phyloP scores from a whole-genome alignment of 2,797 vertebrate genomes.

The Enteromius thamalakanensis region DNA sequence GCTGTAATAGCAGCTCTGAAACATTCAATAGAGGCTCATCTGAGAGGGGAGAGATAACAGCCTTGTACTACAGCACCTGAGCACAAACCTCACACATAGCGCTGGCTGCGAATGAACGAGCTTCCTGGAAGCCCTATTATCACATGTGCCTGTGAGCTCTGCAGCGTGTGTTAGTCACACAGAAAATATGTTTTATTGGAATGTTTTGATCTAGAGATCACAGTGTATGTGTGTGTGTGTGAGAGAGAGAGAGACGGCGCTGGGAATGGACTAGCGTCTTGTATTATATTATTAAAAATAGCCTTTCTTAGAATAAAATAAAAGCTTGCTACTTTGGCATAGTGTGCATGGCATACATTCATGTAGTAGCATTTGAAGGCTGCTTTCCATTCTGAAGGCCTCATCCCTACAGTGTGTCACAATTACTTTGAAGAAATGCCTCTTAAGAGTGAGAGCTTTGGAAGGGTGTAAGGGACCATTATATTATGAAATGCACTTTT shows the following conservation, averaged over 20 bases:
- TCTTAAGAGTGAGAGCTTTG: not conserved
- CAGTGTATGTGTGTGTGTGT: not conserved
- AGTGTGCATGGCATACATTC: not conserved
- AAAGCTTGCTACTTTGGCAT: not conserved
- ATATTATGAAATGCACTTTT: not conserved
- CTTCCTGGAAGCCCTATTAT: slow-evolving; percentile 54
- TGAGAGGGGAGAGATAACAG: slow-evolving; percentile 47
- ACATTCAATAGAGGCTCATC: slow-evolving; percentile 60
- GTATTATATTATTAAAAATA: not conserved
- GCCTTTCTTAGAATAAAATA: not conserved
- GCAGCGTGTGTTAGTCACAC: slow-evolving; percentile 40
- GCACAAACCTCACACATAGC: slow-evolving; percentile 55
- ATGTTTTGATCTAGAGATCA: slow-evolving; percentile 32
- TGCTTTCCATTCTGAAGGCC: not conserved
- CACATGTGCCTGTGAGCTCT: slow-evolving; percentile 36
- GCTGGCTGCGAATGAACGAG: slow-evolving; percentile 31
- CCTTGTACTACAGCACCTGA: slow-evolving; percentile 51
- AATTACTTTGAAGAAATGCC: not conserved
- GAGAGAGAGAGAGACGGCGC: too few species aligned
- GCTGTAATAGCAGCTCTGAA: slow-evolving; percentile 61
- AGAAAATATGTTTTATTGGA: slow-evolving; percentile 44
- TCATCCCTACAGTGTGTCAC: not conserved
- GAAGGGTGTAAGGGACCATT: not conserved
- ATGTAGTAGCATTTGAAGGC: not conserved
- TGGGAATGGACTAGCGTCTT: not conserved